phyloP scores from a whole-genome alignment of 1,140 invertebrate genomes.

The Callitettix versicolor region DNA sequence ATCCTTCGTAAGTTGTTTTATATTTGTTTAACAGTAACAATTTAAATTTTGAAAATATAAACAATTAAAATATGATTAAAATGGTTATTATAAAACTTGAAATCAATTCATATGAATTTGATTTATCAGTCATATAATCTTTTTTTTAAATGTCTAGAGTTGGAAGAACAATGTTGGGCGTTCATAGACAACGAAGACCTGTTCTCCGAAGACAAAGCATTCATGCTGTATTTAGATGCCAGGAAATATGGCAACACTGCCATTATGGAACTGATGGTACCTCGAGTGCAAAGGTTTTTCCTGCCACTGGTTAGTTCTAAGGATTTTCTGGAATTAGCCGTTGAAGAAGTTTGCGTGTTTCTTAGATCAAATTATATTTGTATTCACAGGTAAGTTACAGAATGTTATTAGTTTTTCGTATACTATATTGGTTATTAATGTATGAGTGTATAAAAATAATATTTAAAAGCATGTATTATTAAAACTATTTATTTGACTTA shows the following conservation, averaged over 20 bases:
- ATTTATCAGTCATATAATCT: too few relatives aligned
- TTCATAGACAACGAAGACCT: constrained; percentile 53
- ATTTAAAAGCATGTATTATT: too few relatives aligned
- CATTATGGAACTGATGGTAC: constrained; percentile 57
- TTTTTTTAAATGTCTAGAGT: constrained; percentile 34
- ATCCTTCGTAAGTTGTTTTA: too few relatives aligned
- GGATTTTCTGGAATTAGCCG: constrained; percentile 50
- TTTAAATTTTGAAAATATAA: too few relatives aligned
- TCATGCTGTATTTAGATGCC: constrained; percentile 51
- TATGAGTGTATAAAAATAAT: not conserved
- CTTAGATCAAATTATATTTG: constrained; percentile 54
- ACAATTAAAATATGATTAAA: too few relatives aligned
- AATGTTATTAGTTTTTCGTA: constrained; percentile 1
- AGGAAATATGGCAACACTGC: constrained; percentile 39
- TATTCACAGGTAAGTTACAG: constrained; percentile 46
- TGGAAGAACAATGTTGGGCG: constrained; percentile 58
- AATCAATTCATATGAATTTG: too few relatives aligned
- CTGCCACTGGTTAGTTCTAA: constrained; percentile 53
- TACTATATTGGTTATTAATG: not conserved
- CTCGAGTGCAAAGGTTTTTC: constrained; percentile 58
- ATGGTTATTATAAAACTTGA: too few relatives aligned
- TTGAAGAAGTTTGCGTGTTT: constrained; percentile 48
- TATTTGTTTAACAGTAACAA: too few relatives aligned
- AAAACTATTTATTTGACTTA: constrained; percentile 57
- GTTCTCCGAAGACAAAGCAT: constrained; percentile 57